A percentile compares a stretch with the other conserved stretches of the same genome.
Evolutionary conservation across 2,888 invertebrate genomes (phyloP).

Genomic region (Oscheius sp.): DNA sequence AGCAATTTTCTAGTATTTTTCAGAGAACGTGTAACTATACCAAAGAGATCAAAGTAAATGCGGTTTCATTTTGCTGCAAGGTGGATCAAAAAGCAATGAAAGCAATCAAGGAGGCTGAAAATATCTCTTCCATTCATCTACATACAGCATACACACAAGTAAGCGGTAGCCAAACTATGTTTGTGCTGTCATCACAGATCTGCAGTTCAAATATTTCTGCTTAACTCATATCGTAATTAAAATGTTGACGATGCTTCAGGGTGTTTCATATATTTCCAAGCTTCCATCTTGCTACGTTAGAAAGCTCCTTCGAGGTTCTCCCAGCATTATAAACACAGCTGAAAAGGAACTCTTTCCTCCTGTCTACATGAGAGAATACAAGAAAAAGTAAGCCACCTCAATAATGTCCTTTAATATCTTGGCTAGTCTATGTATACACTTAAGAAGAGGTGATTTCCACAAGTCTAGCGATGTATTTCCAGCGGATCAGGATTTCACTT

Average conservation of each 20-base stretch:
- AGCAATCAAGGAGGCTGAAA: too few relatives aligned
- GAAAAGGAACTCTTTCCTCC: neutral
- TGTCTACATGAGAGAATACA: neutral
- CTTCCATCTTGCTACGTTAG: neutral
- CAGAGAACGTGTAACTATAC: neutral
- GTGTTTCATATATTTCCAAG: neutral
- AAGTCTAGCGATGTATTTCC: neutral
- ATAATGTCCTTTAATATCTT: too few relatives aligned
- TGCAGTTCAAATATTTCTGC: too few relatives aligned
- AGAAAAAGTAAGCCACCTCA: constrained; percentile 18
- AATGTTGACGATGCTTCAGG: too few relatives aligned
- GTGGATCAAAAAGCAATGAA: neutral
- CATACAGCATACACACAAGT: constrained; percentile 15
- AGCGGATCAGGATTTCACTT: constrained; percentile 3
- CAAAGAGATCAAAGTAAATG: neutral
- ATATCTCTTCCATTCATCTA: too few relatives aligned
- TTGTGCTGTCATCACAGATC: neutral
- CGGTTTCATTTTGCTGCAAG: neutral
- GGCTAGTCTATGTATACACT: constrained; percentile 28
- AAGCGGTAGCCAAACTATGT: too few relatives aligned
- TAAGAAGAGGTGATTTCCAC: constrained; percentile 23
- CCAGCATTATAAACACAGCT: neutral
- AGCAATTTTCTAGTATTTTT: too few relatives aligned
- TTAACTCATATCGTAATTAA: too few relatives aligned
- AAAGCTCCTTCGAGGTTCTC: neutral